Evolutionary conservation across 2,888 invertebrate genomes (phyloP), one percentile per base, ranked within the genome.

Genomic region (Euzophera pinguis): DNA sequence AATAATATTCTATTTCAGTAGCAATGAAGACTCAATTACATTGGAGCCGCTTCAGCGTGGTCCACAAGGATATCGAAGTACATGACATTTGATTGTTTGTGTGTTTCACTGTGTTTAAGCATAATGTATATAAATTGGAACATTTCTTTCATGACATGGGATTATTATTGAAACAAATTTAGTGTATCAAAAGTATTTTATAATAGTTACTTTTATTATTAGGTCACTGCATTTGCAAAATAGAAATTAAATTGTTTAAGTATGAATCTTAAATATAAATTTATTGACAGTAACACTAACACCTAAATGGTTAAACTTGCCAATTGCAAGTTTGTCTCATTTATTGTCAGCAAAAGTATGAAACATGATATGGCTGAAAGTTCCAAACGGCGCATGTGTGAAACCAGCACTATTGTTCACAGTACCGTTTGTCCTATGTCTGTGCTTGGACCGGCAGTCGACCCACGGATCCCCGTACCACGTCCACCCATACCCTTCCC

Each of bases 381-480:
- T 42, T 45, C 12, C n/a, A 39, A 50, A n/a, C 27, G 7, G 14
- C 13, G 16, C 53, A 53, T 14, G 58, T 57, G 58, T 60, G 56
- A 57, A 61, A 67, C 61, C 53, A 57, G 72, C 74, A 76, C 69
- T 51, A 63, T 79, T 85, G 80, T 84, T 85, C 79, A 86, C 82
- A 81, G 84, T 82, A 71, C 67, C 70, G 64, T 86, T 83, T 87
- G 75, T 83, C 79, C 73, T 78, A 88, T 89, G 89, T 89, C 89
- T 90, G 90, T 89, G 67, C 73, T 70, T 77, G 82, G 76, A 72
- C 63, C 63, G 71, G 72, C 83, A 92, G 92, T 82, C 90, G 52
- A 63, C 80, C 75, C 92, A 93, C 81, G 93, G 94, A 69, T 94
- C 94, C 67, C 94, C 94, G 57, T 94, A 94, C 80, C 94, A 94